These are phyloP conservation scores for Scolanthus callimorphus DNA, from an alignment of 92 coral and sea anemone species.

Conservation along the genomic window DNA sequence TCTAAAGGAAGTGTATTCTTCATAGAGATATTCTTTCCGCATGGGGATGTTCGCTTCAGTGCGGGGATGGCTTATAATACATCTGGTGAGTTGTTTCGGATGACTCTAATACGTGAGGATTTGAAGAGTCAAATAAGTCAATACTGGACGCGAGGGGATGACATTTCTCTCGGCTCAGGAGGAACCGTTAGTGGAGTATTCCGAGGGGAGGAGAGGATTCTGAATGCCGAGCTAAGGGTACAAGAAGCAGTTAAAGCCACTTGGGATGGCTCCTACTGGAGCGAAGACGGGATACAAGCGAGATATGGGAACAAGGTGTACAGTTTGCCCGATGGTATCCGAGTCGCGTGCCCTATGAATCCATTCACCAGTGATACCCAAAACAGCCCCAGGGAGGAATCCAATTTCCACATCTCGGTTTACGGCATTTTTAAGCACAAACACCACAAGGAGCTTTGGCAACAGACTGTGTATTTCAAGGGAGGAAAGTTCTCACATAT, in stretches of 20 bases:
- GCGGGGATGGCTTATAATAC: constrained; percentile 9
- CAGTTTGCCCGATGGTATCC: constrained; percentile 20
- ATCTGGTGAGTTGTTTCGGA: neutral
- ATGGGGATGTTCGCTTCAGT: constrained; percentile 8
- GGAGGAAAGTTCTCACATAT: constrained; percentile 11
- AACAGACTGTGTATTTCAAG: constrained; percentile 13
- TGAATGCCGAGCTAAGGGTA: neutral
- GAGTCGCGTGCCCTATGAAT: constrained; percentile 14
- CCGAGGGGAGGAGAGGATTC: constrained; percentile 2
- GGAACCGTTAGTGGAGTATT: neutral
- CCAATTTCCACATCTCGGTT: constrained; percentile 6
- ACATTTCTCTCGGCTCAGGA: neutral
- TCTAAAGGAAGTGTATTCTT: constrained; percentile 2
- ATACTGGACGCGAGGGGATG: constrained; percentile 21
- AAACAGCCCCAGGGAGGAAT: too few relatives aligned
- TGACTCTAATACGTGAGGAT: constrained; percentile 26
- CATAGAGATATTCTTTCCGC: constrained; percentile 19
- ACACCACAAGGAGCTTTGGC: constrained; percentile 14
- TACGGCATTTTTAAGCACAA: constrained; percentile 6
- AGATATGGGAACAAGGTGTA: constrained; percentile 13
- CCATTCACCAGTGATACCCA: neutral
- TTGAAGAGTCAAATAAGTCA: constrained; percentile 4
- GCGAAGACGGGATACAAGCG: neutral
- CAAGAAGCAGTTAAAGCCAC: neutral
- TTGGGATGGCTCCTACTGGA: constrained; percentile 16